Evolutionary conservation across 2,888 invertebrate species (phyloP).

Genomic region (Dastarcus helophoroides): DNA sequence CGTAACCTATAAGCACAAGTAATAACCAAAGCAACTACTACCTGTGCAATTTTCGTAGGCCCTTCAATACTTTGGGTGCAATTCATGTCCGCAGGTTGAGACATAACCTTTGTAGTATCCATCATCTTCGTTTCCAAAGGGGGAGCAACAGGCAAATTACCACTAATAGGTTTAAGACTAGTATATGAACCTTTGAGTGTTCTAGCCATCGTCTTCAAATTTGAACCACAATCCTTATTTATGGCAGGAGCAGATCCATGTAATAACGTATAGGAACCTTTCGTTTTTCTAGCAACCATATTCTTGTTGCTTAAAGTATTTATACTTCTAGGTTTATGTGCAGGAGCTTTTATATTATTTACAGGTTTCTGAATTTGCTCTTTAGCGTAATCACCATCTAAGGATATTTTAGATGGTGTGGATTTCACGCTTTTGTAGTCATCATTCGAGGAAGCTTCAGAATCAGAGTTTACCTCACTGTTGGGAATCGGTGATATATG

Average conservation of each 20-base stretch:
- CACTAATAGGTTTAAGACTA: slow-evolving; percentile 27
- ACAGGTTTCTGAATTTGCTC: slow-evolving; percentile 4
- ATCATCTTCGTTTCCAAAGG: slow-evolving; percentile 19
- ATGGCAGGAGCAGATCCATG: slow-evolving; percentile 3
- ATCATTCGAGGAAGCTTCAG: slow-evolving; percentile 29
- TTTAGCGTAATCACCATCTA: slow-evolving; percentile 19
- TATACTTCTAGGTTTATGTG: slow-evolving; percentile 6
- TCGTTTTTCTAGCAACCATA: slow-evolving; percentile 4
- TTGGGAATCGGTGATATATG: slow-evolving; percentile 29
- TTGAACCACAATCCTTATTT: slow-evolving; percentile 11
- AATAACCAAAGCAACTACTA: slow-evolving; percentile 13
- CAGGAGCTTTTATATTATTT: slow-evolving; percentile 1
- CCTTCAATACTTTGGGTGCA: slow-evolving; percentile 12
- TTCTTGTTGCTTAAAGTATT: slow-evolving; percentile 7
- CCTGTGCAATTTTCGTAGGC: slow-evolving; percentile 14
- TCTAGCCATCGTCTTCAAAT: slow-evolving; percentile 27
- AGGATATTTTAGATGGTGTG: slow-evolving; percentile 19
- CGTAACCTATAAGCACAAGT: too few species aligned
- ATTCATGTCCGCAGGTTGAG: slow-evolving; percentile 13
- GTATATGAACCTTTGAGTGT: slow-evolving; percentile 32
- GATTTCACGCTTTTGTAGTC: slow-evolving; percentile 27
- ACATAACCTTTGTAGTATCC: slow-evolving; percentile 14
- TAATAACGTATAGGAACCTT: slow-evolving; percentile 20
- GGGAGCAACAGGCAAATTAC: slow-evolving; percentile 27
- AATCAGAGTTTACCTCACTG: slow-evolving; percentile 27